phyloP scores from a whole-genome alignment of 2,888 invertebrate species.

The Fabriciana adippe region DNA sequence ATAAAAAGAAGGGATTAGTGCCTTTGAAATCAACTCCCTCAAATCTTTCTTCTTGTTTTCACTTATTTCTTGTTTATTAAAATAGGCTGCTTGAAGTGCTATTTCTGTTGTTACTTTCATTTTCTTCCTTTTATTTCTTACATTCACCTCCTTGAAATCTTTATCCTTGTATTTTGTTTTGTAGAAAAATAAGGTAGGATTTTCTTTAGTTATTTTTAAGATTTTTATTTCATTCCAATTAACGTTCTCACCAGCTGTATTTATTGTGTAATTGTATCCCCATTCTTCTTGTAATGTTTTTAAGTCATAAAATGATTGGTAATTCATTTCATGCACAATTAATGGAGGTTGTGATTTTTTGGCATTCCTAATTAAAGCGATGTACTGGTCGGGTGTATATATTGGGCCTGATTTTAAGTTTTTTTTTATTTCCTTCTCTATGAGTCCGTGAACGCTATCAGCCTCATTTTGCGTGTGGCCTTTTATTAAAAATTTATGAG shows the following conservation, averaged over 20 bases:
- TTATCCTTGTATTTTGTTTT: too few species aligned
- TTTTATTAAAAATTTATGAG: conserved; percentile 18
- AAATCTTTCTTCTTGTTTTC: conserved; percentile 33
- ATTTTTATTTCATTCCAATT: too few species aligned
- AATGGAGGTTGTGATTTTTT: not conserved
- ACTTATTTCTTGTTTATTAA: conserved; percentile 23
- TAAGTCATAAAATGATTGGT: too few species aligned
- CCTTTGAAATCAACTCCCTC: conserved; percentile 23
- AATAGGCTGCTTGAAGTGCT: conserved; percentile 19
- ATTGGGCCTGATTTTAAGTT: conserved; percentile 45
- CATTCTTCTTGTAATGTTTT: too few species aligned
- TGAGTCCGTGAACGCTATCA: conserved; percentile 50
- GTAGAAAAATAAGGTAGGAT: too few species aligned
- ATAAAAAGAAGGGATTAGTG: conserved; percentile 18
- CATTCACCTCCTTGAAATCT: too few species aligned
- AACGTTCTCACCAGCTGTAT: too few species aligned
- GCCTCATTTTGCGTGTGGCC: conserved; percentile 55
- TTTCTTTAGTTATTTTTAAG: too few species aligned
- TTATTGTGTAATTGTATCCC: too few species aligned
- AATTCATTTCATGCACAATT: not conserved
- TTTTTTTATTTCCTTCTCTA: conserved; percentile 49
- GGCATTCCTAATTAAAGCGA: conserved; percentile 19
- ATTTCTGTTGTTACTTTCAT: not conserved
- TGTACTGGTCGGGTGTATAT: conserved; percentile 42
- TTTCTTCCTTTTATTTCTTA: not conserved